phyloP scores from a whole-genome alignment of 2,888 invertebrate species.

The Lagria hirta region DNA sequence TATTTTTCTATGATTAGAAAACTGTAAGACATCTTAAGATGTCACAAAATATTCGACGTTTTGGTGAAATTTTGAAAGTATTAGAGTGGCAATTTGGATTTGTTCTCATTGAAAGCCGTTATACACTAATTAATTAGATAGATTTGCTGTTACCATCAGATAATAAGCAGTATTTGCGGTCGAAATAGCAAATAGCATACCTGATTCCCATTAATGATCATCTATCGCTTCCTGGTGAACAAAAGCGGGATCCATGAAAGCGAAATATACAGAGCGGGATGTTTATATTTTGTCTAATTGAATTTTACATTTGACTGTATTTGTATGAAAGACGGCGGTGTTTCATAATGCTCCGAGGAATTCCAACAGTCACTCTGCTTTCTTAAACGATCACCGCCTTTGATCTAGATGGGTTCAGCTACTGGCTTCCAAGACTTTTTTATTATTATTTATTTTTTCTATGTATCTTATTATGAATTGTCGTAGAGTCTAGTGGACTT shows the following conservation, averaged over 20 bases:
- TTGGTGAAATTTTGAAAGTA: too few relatives aligned
- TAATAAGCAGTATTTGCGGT: constrained; percentile 19
- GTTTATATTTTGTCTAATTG: constrained; percentile 36
- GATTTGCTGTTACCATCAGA: too few relatives aligned
- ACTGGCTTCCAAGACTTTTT: constrained; percentile 32
- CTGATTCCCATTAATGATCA: constrained; percentile 18
- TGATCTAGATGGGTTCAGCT: constrained; percentile 35
- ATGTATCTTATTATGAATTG: constrained; percentile 33
- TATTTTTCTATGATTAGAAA: too few relatives aligned
- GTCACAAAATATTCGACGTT: too few relatives aligned
- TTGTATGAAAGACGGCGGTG: constrained; percentile 35
- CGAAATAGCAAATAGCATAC: constrained; percentile 23
- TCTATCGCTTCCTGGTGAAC: constrained; percentile 18
- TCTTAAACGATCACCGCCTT: constrained; percentile 37
- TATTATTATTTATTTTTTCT: constrained; percentile 30
- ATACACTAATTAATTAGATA: too few relatives aligned
- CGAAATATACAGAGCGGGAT: constrained; percentile 28
- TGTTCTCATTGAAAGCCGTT: too few relatives aligned
- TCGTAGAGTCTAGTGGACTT: constrained; percentile 25
- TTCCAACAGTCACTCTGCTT: constrained; percentile 35
- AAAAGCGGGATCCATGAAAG: constrained; percentile 10
- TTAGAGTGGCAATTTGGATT: too few relatives aligned
- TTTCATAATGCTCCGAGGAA: constrained; percentile 33
- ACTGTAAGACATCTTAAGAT: too few relatives aligned
- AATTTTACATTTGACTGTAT: constrained; percentile 33